Base-by-base conservation (phyloP, 2,113 vertebrate species). In the Herpetotheres cachinnans region DNA sequence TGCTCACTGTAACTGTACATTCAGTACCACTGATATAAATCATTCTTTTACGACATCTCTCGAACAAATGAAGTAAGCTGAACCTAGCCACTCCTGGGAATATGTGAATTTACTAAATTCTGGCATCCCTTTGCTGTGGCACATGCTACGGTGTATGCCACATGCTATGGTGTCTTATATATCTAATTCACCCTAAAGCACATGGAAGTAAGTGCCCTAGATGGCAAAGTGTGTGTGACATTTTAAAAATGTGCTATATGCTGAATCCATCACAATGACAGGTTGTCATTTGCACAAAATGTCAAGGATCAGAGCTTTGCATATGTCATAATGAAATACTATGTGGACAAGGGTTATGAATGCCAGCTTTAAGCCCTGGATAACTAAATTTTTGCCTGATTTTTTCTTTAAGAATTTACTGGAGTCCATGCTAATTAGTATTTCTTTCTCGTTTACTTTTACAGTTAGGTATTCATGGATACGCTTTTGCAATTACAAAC, bases 401-500 rank as follows among this genome's bases (percentile, higher is more conserved):
- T 90, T 97, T 65, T 17, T 61, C 16, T 94, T 96, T 95, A 96
- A 93, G 93, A 86, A 66, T 89, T 91, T 96, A 62, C 50, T 58
- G 34, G 59, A 93, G 77, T 94, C 76, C 40, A 22, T 73, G 54
- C 88, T 98, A 97, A 98, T 97, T 91, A 93, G 34, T 86, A 34
- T 91, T 97, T 96, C 81, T 97, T 65, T 98, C 65, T 96, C 26
- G 12, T 96, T 95, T 97, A 44, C 66, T 86, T 91, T 96, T 98
- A 69, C 95, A 99, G 99, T 97, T 99, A 97, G 99, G 99, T 89
- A 99, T 99, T 98, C 99, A 99, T 5, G 99, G 99, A 90, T 99
- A 99, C 59, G 99, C 99, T 92, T 99, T 99, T 97, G 99, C 99
- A 95, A 99, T 99, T 97, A 99, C 99, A 79, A 99, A 99, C 98